Evolutionary conservation across 2,888 invertebrate species (phyloP).

Genomic region (Rhyacophila evoluta): DNA sequence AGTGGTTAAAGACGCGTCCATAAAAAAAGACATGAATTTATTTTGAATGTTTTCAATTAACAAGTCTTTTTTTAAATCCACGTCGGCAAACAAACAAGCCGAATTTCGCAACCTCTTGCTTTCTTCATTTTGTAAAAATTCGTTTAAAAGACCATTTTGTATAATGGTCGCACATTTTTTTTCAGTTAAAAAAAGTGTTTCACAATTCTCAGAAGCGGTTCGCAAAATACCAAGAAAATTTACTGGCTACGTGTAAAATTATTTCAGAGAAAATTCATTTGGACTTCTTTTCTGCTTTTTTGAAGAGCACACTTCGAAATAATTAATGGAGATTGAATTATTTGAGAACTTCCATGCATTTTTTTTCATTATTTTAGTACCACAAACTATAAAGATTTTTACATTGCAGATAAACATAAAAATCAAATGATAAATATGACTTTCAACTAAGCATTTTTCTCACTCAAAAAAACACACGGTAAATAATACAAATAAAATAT

Average conservation of each 20-base stretch:
- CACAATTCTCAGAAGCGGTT: neutral
- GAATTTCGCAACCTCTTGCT: neutral
- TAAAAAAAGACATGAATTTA: too few species aligned
- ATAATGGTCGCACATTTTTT: neutral
- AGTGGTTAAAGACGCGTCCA: too few species aligned
- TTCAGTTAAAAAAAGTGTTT: constrained; percentile 5
- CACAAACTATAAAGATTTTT: too few species aligned
- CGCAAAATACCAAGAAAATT: neutral
- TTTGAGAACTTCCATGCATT: too few species aligned
- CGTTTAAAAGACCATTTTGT: neutral
- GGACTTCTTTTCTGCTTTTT: too few species aligned
- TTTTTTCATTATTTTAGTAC: too few species aligned
- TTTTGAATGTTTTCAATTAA: neutral
- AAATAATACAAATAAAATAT: too few species aligned
- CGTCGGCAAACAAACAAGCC: neutral
- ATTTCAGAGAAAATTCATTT: neutral
- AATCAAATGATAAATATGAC: too few species aligned
- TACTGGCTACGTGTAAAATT: neutral
- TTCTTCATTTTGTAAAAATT: neutral
- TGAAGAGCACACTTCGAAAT: neutral
- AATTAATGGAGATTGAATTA: too few species aligned
- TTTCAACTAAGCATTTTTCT: too few species aligned
- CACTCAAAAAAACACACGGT: too few species aligned
- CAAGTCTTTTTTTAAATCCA: neutral
- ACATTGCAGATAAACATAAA: too few species aligned